phyloP scores from a whole-genome alignment of 2,797 vertebrate species.

The Cynopterus sphinx region DNA sequence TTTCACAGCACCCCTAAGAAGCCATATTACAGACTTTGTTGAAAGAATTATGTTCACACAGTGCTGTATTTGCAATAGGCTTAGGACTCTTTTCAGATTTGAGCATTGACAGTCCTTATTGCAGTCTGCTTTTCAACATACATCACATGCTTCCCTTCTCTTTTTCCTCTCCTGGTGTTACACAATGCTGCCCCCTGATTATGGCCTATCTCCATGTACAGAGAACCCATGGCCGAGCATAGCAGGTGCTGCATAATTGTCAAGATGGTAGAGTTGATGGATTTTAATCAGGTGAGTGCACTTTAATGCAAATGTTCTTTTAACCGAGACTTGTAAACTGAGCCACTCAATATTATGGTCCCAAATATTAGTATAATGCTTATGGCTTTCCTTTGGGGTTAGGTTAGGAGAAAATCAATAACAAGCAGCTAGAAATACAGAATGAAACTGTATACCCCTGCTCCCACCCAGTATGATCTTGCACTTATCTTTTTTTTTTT shows the following conservation, averaged over 20 bases:
- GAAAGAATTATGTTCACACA: conserved; percentile 51
- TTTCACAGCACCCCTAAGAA: background rate
- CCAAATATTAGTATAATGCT: conserved; percentile 68
- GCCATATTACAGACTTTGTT: background rate
- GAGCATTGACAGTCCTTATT: background rate
- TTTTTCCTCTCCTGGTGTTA: background rate
- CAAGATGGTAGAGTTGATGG: background rate
- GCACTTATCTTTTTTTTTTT: background rate
- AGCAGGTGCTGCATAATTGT: background rate
- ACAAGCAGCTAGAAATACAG: conserved; percentile 32
- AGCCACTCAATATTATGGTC: conserved; percentile 11
- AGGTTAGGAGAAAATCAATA: conserved; percentile 62
- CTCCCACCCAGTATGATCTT: background rate
- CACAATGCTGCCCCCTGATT: background rate
- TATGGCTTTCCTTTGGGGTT: conserved; percentile 38
- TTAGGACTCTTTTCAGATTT: conserved; percentile 43
- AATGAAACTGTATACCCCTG: background rate
- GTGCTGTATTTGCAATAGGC: conserved; percentile 28
- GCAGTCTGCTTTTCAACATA: background rate
- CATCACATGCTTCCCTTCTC: background rate
- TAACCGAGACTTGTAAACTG: conserved; percentile 33
- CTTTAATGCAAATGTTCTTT: conserved; percentile 56
- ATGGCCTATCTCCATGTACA: background rate
- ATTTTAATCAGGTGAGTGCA: conserved; percentile 58
- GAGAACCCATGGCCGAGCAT: background rate